Conservation (phyloP, 2,113 vertebrate genomes). For the Erythrocercus mccallii region DNA sequence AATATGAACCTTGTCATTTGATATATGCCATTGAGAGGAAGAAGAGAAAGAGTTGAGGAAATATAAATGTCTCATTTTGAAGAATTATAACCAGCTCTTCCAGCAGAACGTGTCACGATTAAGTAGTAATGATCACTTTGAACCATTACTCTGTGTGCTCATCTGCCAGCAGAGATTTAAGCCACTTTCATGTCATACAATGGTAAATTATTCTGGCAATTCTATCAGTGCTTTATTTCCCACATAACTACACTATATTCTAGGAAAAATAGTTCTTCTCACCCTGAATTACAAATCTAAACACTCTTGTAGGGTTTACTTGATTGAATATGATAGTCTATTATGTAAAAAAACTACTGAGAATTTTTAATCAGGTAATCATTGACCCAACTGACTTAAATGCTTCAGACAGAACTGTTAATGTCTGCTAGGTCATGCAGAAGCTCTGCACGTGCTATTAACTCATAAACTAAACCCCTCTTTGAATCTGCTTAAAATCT, state of each 20-base stretch:
- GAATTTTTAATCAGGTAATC: conserved; percentile 1
- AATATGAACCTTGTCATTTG: conserved; percentile 2
- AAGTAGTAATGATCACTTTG: conserved; percentile 36
- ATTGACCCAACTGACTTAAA: not conserved
- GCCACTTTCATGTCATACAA: not conserved
- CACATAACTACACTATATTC: not conserved
- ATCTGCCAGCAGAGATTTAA: conserved; percentile 44
- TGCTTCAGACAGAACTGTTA: not conserved
- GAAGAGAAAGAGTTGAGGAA: conserved; percentile 21
- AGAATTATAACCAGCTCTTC: conserved; percentile 11
- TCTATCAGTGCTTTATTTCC: conserved; percentile 16
- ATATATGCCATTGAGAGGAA: not conserved
- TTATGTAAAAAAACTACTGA: not conserved
- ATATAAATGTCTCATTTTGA: conserved; percentile 23
- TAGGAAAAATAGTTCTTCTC: conserved; percentile 4
- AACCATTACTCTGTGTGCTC: conserved; percentile 8
- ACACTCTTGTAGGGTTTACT: not conserved
- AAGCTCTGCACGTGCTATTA: not conserved
- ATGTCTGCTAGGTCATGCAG: not conserved
- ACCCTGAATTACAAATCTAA: not conserved
- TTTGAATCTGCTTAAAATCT: not conserved
- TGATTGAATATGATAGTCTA: not conserved
- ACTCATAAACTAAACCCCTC: not conserved
- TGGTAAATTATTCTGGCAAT: not conserved
- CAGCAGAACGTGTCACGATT: not conserved